Base-by-base conservation (phyloP, 2,113 vertebrate genomes). In the Scolopax mira region DNA sequence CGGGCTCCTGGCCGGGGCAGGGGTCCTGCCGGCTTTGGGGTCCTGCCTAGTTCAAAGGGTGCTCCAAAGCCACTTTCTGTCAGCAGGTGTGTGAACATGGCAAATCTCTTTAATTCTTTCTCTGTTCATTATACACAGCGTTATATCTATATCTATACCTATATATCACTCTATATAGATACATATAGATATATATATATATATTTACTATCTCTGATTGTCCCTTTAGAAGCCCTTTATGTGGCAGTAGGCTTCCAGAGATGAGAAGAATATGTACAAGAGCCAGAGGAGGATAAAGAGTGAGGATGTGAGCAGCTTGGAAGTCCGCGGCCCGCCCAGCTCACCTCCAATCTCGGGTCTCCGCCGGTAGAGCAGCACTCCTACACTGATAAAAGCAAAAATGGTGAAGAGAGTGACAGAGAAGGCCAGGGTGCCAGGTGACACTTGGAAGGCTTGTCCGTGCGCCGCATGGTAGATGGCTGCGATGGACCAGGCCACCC, bases 391-490 rank as follows among this genome's bases (percentile, higher is more conserved):
- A 95, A 99, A 99, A 97, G 99, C 99, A 90, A 99, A 99, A 96
- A 99, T 99, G 97, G 99, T 99, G 98, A 99, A 99, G 97, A 99
- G 98, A 19, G 99, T 99, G 97, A 99, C 99, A 0, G 99, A 99
- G 98, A 99, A 99, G 83, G 99, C 99, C 91, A 99, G 97, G 0
- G 99, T 99, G 82, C 99, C 99, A 0, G 99, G 99, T 24, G 98
- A 97, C 55, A 99, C 99, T 77, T 70, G 95, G 97, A 99, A 99
- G 60, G 97, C 70, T 77, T 98, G 91, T 66, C 98, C 98, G 0
- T 99, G 96, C 3, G 98, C 97, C 2, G 98, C 97, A 2, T 99
- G 99, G 97, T 99, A 99, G 96, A 99, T 97, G 90, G 99, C 99
- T 1, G 99, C 99, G 0, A 99, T 99, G 91, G 99, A 99, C 99